These are phyloP conservation scores for Oncorhynchus masou DNA, from an alignment of 2,113 vertebrate species.

Conservation along the genomic window DNA sequence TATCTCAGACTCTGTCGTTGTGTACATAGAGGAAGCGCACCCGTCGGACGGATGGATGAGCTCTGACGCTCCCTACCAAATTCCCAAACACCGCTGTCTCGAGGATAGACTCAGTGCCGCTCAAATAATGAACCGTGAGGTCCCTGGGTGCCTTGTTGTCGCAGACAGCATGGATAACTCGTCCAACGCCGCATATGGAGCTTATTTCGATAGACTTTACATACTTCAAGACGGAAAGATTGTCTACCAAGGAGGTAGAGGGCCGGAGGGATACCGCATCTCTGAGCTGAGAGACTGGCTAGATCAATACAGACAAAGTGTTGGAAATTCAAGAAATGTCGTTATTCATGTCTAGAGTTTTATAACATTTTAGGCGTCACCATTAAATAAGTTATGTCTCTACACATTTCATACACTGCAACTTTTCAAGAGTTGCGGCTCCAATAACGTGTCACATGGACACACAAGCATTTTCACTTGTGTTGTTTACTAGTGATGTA, in stretches of 20 bases:
- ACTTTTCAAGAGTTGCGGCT: conserved; percentile 37
- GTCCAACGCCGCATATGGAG: conserved; percentile 92
- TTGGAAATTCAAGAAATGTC: conserved; percentile 59
- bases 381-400: conserved; percentile 11
- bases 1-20: conserved; percentile 89
- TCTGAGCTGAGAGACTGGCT: conserved; percentile 91
- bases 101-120: conserved; percentile 89
- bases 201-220: conserved; percentile 96
- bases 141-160: conserved; percentile 84
- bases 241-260: conserved; percentile 92
- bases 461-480: conserved; percentile 20
- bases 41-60: conserved; percentile 96
- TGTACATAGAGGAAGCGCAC: conserved; percentile 97
- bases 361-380: conserved; percentile 4
- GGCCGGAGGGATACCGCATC: conserved; percentile 93
- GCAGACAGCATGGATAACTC: conserved; percentile 95
- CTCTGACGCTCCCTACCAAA: conserved; percentile 91
- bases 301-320: conserved; percentile 77
- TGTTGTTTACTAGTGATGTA: conserved; percentile 35
- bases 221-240: conserved; percentile 85
- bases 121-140: conserved; percentile 84
- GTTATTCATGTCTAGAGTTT: conserved; percentile 77
- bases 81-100: conserved; percentile 89
- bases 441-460: conserved; percentile 8
- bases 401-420: conserved; percentile 39